Conservation (phyloP, 1,140 invertebrate species). For the Euglossa dilemma region DNA sequence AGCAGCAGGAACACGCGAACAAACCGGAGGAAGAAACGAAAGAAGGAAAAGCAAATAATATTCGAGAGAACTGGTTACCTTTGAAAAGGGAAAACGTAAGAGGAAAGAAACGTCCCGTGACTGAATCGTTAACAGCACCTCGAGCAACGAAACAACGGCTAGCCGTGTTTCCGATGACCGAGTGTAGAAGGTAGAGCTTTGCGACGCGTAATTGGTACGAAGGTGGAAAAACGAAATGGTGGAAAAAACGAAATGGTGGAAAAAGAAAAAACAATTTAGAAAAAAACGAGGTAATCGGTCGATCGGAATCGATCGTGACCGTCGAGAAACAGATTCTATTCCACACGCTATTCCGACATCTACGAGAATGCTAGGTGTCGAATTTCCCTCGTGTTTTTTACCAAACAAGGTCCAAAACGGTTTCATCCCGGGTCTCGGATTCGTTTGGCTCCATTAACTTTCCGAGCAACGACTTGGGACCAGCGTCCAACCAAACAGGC, state of each 20-base stretch:
- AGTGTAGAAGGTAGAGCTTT: not conserved
- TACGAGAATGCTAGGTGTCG: conserved; percentile 2
- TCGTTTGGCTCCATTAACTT: conserved; percentile 46
- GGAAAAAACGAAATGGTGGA: too few relatives aligned
- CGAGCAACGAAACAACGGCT: conserved; percentile 57
- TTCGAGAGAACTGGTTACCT: conserved; percentile 17
- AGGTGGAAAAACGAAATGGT: too few relatives aligned
- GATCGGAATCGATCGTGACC: too few relatives aligned
- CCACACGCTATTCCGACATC: not conserved
- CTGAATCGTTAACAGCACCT: conserved; percentile 57
- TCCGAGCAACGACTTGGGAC: not conserved
- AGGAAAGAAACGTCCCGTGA: conserved; percentile 28
- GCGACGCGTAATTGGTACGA: too few relatives aligned
- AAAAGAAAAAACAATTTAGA: too few relatives aligned
- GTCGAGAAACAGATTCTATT: not conserved
- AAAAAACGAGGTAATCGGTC: too few relatives aligned
- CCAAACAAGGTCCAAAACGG: conserved; percentile 3
- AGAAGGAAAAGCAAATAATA: conserved; percentile 51
- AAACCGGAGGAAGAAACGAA: not conserved
- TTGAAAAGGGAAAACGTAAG: not conserved
- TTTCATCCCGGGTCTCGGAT: conserved; percentile 10
- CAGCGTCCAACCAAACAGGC: not conserved
- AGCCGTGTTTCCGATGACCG: not conserved
- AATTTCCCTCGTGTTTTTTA: conserved; percentile 31
- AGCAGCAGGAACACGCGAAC: not conserved